Conservation (phyloP, 2,113 vertebrate species). For the Marmota monax region DNA sequence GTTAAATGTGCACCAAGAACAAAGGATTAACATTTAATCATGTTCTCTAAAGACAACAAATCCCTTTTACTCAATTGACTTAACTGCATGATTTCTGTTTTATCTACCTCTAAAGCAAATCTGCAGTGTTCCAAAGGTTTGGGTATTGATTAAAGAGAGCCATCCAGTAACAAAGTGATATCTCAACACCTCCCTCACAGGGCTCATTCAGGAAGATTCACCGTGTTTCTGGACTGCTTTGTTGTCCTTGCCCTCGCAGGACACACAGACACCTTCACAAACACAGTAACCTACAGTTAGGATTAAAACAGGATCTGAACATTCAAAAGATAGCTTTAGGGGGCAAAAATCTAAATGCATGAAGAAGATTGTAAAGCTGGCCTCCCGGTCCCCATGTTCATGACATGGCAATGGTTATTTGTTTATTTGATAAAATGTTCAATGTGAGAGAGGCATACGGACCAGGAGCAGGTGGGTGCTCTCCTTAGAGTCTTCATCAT, state of each 20-base stretch:
- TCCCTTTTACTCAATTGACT: slow-evolving; percentile 39
- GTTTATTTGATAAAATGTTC: slow-evolving; percentile 17
- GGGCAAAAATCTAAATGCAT: background rate
- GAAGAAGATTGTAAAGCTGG: background rate
- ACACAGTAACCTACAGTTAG: background rate
- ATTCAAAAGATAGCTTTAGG: slow-evolving; percentile 11
- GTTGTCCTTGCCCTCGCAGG: background rate
- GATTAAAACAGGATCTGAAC: slow-evolving; percentile 44
- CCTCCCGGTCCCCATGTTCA: background rate
- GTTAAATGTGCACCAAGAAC: background rate
- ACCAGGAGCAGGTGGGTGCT: background rate
- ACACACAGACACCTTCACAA: background rate
- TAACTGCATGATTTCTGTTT: slow-evolving; percentile 78
- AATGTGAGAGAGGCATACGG: background rate
- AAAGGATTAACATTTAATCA: slow-evolving; percentile 41
- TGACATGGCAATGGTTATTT: background rate
- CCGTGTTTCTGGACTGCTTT: background rate
- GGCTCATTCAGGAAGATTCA: background rate
- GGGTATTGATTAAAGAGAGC: slow-evolving; percentile 43
- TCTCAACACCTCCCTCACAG: background rate
- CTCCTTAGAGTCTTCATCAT: slow-evolving; percentile 8
- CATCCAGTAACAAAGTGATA: slow-evolving; percentile 60
- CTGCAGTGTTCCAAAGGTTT: slow-evolving; percentile 77
- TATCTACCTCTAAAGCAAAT: slow-evolving; percentile 81
- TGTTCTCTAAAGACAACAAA: slow-evolving; percentile 44